Conservation (phyloP, 2,113 vertebrate genomes). For the Lepidothrix coronata region DNA sequence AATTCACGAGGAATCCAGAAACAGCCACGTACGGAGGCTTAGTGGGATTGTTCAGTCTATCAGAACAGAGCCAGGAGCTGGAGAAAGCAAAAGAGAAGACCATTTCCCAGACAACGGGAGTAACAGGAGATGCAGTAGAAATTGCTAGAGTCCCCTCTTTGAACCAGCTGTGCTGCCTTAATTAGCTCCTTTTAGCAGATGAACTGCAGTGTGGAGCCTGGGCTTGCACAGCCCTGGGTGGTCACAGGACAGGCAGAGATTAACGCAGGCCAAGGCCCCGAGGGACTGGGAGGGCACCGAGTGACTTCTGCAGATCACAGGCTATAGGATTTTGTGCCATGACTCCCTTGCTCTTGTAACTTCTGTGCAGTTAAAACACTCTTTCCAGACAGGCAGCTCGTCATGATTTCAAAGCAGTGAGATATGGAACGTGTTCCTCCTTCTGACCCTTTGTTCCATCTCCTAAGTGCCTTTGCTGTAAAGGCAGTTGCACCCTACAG, state of each 20-base stretch:
- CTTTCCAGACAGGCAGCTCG: conserved; percentile 6
- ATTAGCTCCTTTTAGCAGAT: not conserved
- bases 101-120: not conserved
- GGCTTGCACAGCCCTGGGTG: not conserved
- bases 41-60: not conserved
- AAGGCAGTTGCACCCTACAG: not conserved
- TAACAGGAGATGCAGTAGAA: not conserved
- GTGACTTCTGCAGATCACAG: not conserved
- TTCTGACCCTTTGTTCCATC: conserved; percentile 58
- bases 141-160: not conserved
- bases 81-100: not conserved
- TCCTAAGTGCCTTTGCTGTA: not conserved
- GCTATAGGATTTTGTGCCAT: not conserved
- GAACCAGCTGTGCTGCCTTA: not conserved
- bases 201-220: not conserved
- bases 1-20: not conserved
- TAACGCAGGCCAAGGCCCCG: not conserved
- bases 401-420: not conserved
- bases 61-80: not conserved
- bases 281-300: not conserved
- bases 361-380: not conserved
- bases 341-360: not conserved
- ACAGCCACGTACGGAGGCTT: not conserved
- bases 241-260: not conserved
- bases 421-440: conserved; percentile 1